phyloP scores from a whole-genome alignment of 2,888 invertebrate species.

The Volucella zonaria region DNA sequence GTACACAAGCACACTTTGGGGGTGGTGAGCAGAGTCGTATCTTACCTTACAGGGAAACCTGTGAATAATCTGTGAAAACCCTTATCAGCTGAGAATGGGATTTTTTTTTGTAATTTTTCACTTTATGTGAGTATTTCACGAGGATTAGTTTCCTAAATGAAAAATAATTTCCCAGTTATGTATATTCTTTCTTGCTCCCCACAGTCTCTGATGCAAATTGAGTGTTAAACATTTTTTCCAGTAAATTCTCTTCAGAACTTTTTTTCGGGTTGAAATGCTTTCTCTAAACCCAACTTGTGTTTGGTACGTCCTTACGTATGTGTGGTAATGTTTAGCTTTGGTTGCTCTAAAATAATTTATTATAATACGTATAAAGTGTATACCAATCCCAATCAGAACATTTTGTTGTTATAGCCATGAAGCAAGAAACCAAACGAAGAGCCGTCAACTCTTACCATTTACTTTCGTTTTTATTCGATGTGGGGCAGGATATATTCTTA shows the following conservation, averaged over 20 bases:
- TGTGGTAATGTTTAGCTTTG: slow-evolving; percentile 45
- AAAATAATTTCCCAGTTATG: too few species aligned
- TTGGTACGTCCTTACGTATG: slow-evolving; percentile 37
- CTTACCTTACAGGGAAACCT: too few species aligned
- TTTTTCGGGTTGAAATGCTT: slow-evolving; percentile 39
- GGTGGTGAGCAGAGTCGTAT: too few species aligned
- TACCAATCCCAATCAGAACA: slow-evolving; percentile 43
- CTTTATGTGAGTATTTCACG: too few species aligned
- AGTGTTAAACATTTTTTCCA: neutral
- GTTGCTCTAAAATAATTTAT: slow-evolving; percentile 30
- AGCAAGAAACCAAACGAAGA: slow-evolving; percentile 64
- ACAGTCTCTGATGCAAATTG: neutral
- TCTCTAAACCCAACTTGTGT: slow-evolving; percentile 59
- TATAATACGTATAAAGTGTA: slow-evolving; percentile 27
- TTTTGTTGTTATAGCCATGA: slow-evolving; percentile 54
- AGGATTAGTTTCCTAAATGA: too few species aligned
- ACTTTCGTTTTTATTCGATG: slow-evolving; percentile 72
- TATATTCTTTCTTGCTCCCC: too few species aligned
- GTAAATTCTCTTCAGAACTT: slow-evolving; percentile 19
- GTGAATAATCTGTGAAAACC: too few species aligned
- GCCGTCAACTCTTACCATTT: slow-evolving; percentile 67
- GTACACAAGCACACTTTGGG: too few species aligned
- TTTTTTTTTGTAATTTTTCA: too few species aligned
- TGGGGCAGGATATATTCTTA: slow-evolving; percentile 68
- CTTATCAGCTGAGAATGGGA: too few species aligned